Percentiles rank a stretch among this genome's conserved stretches.
These are phyloP conservation scores for Polydrusus cervinus DNA, from an alignment of 2,888 invertebrate species.

Conservation along the genomic window DNA sequence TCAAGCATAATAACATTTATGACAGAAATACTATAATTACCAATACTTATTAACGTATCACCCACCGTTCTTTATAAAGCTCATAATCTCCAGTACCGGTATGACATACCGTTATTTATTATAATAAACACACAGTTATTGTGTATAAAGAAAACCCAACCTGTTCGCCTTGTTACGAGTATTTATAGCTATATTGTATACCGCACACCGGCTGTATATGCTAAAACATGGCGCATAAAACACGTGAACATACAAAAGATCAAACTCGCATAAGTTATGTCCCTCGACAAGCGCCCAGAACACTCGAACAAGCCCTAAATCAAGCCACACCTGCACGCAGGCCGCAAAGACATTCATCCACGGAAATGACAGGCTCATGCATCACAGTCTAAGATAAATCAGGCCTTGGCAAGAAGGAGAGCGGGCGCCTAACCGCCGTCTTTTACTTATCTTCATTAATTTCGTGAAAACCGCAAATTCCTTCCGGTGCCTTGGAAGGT, in stretches of 20 bases:
- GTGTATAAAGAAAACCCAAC: too few relatives aligned
- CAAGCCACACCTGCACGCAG: constrained; percentile 20
- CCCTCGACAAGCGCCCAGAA: constrained; percentile 17
- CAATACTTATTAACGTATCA: too few relatives aligned
- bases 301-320: constrained; percentile 25
- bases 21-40: too few relatives aligned
- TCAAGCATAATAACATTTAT: too few relatives aligned
- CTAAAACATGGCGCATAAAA: constrained; percentile 9
- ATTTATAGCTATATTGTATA: too few relatives aligned
- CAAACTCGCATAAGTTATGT: constrained; percentile 19
- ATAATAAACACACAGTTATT: too few relatives aligned
- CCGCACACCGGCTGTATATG: constrained; percentile 3
- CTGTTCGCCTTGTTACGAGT: too few relatives aligned
- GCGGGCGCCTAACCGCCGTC: constrained; percentile 1
- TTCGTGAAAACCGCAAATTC: constrained; percentile 32
- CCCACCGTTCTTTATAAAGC: too few relatives aligned
- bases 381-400: constrained; percentile 19
- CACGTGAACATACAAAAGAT: constrained; percentile 11
- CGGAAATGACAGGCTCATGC: constrained; percentile 27
- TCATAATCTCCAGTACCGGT: too few relatives aligned
- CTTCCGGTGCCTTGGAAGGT: background rate
- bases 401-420: constrained; percentile 16
- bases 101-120: too few relatives aligned
- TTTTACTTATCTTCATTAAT: constrained; percentile 40
- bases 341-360: constrained; percentile 27